Base-by-base conservation (phyloP, 1,140 invertebrate species). In the Tribolium madens region DNA sequence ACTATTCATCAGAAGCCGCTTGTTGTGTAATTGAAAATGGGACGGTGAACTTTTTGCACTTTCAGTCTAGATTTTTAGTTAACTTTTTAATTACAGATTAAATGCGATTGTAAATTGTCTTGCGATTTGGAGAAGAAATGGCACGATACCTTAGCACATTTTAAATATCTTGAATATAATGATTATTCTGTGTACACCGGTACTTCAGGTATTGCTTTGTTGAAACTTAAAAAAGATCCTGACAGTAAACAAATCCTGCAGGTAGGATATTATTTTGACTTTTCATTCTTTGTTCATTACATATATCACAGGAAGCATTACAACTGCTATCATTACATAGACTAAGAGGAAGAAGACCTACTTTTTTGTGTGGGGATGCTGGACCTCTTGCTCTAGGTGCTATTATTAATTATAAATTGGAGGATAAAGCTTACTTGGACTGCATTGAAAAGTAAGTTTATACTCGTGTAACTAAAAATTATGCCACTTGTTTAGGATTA, bases 321-420 rank as follows among this genome's bases (percentile, higher is more conserved):
- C 77, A 86, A 57, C 86, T 89, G 60, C 78, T 91, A 42, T 85
- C 87, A 78, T 26, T 90, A n/a, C 78, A 83, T 3, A 81, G 86
- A 47, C 84, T 90, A 13, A 89, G 87, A 81, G 86, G 82, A 53
- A 82, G 81, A 52, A 84, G 89, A 76, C 86, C 91, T 10, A 91
- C 93, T 57, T 96, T 95, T 84, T 83, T 96, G 12, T 93, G 92
- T 88, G 95, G 95, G 69, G 91, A 92, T 87, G 89, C 92, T 46
- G 95, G 95, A 18, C 92, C 93, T 13, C 82, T 95, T 31, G 90
- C 93, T 10, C 83, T 96, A 13, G 90, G 87, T 71, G 90, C 92
- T 75, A 89, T 94, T 0, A 86, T 94, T 46, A 88, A 91, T 80
- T 85, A 91, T 80, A 88, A 87, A 78, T 75, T 89, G 73, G 86